Percentiles rank a stretch among this genome's conserved stretches.
Evolutionary conservation across 2,888 invertebrate species (phyloP).

Genomic region (Erebia epiphron): DNA sequence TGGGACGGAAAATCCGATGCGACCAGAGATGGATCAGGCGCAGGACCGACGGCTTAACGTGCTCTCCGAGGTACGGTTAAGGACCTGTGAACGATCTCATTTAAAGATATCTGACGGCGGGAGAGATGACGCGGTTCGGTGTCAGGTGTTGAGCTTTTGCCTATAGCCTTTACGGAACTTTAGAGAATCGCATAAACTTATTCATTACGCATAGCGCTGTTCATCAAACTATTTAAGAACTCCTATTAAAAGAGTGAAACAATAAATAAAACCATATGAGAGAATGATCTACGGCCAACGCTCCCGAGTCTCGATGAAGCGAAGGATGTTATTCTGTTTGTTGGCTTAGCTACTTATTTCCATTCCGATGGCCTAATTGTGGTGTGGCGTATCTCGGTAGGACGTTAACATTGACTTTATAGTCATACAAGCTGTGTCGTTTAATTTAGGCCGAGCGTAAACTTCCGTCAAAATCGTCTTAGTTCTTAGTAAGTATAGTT

Average conservation of each 20-base stretch:
- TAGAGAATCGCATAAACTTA: constrained; percentile 4
- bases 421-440: constrained; percentile 58
- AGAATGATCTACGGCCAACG: constrained; percentile 58
- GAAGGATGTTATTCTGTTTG: constrained; percentile 67
- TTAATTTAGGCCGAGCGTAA: constrained; percentile 1
- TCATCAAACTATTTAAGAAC: constrained; percentile 37
- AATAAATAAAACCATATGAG: constrained; percentile 46
- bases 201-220: constrained; percentile 12
- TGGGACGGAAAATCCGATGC: too few species aligned
- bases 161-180: not conserved
- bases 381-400: constrained; percentile 62
- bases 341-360: constrained; percentile 61
- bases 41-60: too few species aligned
- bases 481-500: not conserved
- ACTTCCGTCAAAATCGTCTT: not conserved
- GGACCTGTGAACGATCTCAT: too few species aligned
- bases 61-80: too few species aligned
- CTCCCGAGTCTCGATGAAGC: constrained; percentile 50
- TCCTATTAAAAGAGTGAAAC: constrained; percentile 39
- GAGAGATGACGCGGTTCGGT: too few species aligned
- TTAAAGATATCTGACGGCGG: too few species aligned
- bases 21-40: too few species aligned
- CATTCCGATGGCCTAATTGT: constrained; percentile 66
- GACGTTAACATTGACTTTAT: constrained; percentile 62
- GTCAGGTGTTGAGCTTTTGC: not conserved